Percentiles rank a stretch among this genome's conserved stretches.
Evolutionary conservation across 1,140 invertebrate species (phyloP).

Genomic region (Achroia grisella): DNA sequence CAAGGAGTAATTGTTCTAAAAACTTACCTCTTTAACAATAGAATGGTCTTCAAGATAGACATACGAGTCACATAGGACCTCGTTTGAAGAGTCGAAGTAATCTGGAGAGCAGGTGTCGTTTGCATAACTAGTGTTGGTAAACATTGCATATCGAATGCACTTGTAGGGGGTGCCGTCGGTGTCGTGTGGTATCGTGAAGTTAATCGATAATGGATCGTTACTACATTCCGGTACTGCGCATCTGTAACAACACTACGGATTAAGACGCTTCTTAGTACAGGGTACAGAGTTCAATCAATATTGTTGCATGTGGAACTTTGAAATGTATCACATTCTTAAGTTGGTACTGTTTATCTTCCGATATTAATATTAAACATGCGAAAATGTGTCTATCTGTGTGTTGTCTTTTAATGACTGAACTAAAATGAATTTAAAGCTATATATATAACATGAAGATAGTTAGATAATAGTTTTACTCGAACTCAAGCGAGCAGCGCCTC

Average conservation of each 20-base stretch:
- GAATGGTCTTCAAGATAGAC: slow-evolving; percentile 59
- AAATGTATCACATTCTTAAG: too few relatives aligned
- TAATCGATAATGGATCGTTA: slow-evolving; percentile 25
- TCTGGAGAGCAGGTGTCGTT: slow-evolving; percentile 42
- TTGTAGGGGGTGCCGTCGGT: slow-evolving; percentile 35
- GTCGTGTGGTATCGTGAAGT: slow-evolving; percentile 50
- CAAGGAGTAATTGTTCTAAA: neutral
- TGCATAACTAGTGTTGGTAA: slow-evolving; percentile 19
- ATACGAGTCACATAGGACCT: slow-evolving; percentile 51
- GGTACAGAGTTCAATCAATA: too few relatives aligned
- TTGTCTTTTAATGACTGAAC: too few relatives aligned
- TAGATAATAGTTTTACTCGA: too few relatives aligned
- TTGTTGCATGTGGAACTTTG: too few relatives aligned
- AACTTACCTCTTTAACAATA: slow-evolving; percentile 61
- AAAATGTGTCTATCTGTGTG: too few relatives aligned
- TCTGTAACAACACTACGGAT: slow-evolving; percentile 22
- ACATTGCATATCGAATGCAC: slow-evolving; percentile 45
- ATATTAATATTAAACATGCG: too few relatives aligned
- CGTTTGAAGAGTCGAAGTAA: slow-evolving; percentile 46
- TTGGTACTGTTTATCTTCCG: too few relatives aligned
- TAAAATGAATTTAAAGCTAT: too few relatives aligned
- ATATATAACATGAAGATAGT: too few relatives aligned
- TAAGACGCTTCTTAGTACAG: too few relatives aligned
- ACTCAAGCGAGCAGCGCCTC: too few relatives aligned
- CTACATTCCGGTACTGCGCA: slow-evolving; percentile 56